Conservation (phyloP, 2,113 vertebrate species). For the Tragulus kanchil region DNA sequence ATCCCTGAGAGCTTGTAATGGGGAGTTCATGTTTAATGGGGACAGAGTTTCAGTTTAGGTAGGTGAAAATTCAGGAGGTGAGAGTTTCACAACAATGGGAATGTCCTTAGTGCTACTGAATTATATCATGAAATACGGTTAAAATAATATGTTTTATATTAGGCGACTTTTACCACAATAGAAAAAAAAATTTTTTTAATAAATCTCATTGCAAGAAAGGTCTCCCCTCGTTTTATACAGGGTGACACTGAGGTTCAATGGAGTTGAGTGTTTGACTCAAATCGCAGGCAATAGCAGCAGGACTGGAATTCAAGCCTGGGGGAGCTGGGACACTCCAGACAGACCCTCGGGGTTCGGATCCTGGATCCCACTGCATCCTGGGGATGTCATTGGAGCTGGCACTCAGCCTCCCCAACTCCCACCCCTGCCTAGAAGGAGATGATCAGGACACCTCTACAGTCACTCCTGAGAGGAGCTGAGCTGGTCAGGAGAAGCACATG, state of each 20-base stretch:
- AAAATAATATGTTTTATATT: not conserved
- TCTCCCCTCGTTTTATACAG: not conserved
- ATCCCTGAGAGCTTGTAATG: not conserved
- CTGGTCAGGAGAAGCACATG: not conserved
- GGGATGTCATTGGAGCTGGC: not conserved
- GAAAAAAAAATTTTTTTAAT: not conserved
- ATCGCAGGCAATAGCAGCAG: not conserved
- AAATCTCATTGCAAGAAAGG: not conserved
- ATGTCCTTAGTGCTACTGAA: not conserved
- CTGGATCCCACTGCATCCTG: rapidly evolving
- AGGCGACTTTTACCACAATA: not conserved
- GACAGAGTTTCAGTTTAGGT: not conserved
- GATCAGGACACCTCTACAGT: not conserved
- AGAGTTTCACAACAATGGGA: not conserved
- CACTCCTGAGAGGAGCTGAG: not conserved
- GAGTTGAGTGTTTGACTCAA: not conserved
- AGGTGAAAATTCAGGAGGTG: not conserved
- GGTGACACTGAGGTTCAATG: not conserved
- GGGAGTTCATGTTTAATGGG: not conserved
- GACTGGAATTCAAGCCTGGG: not conserved
- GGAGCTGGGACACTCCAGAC: not conserved
- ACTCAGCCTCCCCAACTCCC: not conserved
- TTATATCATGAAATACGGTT: not conserved
- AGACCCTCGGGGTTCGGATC: not conserved
- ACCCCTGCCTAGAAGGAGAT: not conserved